Evolutionary conservation across 2,797 vertebrate genomes (phyloP).

Genomic region (Micropoecilia bifurca): DNA sequence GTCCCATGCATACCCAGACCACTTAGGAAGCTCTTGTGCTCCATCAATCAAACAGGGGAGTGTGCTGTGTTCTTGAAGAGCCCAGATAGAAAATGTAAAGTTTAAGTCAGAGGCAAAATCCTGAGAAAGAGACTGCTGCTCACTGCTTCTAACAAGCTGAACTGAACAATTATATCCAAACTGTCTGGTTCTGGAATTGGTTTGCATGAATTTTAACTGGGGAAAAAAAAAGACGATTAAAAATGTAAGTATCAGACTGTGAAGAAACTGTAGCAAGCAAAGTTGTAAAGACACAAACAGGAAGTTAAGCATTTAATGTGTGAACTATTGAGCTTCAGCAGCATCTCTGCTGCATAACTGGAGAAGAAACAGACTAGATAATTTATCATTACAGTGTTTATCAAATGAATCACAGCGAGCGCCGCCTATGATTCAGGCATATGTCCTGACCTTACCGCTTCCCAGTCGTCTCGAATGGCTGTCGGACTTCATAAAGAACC

Average conservation of each 20-base stretch:
- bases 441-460: not conserved
- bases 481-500: not conserved
- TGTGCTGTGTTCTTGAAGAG: not conserved
- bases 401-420: not conserved
- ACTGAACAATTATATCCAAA: not conserved
- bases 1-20: not conserved
- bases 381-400: not conserved
- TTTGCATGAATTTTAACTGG: not conserved
- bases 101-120: not conserved
- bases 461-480: not conserved
- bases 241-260: not conserved
- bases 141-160: not conserved
- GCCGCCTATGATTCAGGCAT: not conserved
- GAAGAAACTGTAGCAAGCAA: not conserved
- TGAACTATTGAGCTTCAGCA: not conserved
- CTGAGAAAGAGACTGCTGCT: not conserved
- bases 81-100: not conserved
- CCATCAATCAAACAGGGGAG: not conserved
- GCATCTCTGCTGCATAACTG: not conserved
- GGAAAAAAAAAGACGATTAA: not conserved
- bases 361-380: not conserved
- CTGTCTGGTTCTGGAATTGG: not conserved
- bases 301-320: not conserved
- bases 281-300: not conserved
- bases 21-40: not conserved